Evolutionary conservation across 2,888 invertebrate species (phyloP), one percentile per base, ranked within the genome.

Genomic region (Allolobophora icterica): DNA sequence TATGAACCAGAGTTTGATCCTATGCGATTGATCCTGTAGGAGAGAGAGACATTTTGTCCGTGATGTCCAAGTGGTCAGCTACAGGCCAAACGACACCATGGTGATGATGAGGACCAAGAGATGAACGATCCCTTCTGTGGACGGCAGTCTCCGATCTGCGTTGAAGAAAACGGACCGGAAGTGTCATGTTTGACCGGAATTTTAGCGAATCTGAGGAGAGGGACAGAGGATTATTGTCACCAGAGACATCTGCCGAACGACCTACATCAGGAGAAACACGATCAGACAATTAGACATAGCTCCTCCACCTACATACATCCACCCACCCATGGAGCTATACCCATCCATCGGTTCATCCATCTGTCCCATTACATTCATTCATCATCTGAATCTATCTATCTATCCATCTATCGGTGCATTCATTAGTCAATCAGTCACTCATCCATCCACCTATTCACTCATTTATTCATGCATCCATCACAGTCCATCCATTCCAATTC

Each of bases 81-180:
- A n/a, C 71, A 6, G 87, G 87, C 87, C 87, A 87, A 0, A 87
- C 87, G 87, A 38, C 35, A 5, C 87, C 38, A 11, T 71, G 71
- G n/a, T 71, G 71, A n/a, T 71, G n/a, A 13, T 87, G 87, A 87
- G 38, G 87, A 87, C 87, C 87, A 33, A 87, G 87, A 87, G 34
- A 87, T 35, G 34, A 34, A 35, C 38, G 34, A 34, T 87, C 87
- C 87, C 87, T 87, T 38, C 87, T 87, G n/a, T 87, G 87, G 87
- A 38, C 87, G 87, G 34, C 87, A 0, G 19, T 38, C 19, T 38
- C 38, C 11, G 34, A 35, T 38, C n/a, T 87, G 34, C 87, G 87
- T 21, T 87, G 87, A 24, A 87, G 35, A 38, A 87, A 34, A 1
- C 87, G n/a, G 30, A 87, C 87, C 87, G 87, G 87, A 87, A 87